phyloP scores from a whole-genome alignment of 1,140 invertebrate species.

The Drosophila sturtevanti region DNA sequence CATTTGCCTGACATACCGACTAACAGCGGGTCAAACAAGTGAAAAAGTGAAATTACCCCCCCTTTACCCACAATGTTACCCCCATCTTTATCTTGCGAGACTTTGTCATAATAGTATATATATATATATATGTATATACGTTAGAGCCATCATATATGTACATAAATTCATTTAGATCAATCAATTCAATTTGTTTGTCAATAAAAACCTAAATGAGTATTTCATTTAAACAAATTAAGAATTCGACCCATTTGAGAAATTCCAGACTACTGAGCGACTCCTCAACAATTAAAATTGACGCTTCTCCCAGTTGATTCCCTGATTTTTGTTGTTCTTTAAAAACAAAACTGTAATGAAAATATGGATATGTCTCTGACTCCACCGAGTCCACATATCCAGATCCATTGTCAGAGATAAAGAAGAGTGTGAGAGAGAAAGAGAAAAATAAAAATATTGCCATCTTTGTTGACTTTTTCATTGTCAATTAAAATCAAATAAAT shows the following conservation, averaged over 20 bases:
- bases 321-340: slow-evolving; percentile 36
- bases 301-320: slow-evolving; percentile 43
- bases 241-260: slow-evolving; percentile 78
- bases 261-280: slow-evolving; percentile 40
- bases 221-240: slow-evolving; percentile 82
- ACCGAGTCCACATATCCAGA: slow-evolving; percentile 39
- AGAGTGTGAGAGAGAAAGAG: neutral
- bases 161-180: slow-evolving; percentile 83
- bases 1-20: slow-evolving; percentile 28
- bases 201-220: slow-evolving; percentile 82
- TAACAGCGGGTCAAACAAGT: slow-evolving; percentile 37
- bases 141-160: slow-evolving; percentile 43
- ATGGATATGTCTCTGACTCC: slow-evolving; percentile 49
- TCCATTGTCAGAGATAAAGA: slow-evolving; percentile 21
- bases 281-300: slow-evolving; percentile 76
- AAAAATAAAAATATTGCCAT: slow-evolving; percentile 26
- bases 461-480: slow-evolving; percentile 75
- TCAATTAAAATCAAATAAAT: slow-evolving; percentile 82
- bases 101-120: neutral
- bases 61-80: neutral
- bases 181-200: slow-evolving; percentile 83
- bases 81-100: neutral
- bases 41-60: slow-evolving; percentile 18
- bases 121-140: neutral
- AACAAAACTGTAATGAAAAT: slow-evolving; percentile 53